Percentiles rank a stretch among this genome's conserved stretches.
phyloP scores from a whole-genome alignment of 1,140 invertebrate species.

The Drosophila novamexicana region DNA sequence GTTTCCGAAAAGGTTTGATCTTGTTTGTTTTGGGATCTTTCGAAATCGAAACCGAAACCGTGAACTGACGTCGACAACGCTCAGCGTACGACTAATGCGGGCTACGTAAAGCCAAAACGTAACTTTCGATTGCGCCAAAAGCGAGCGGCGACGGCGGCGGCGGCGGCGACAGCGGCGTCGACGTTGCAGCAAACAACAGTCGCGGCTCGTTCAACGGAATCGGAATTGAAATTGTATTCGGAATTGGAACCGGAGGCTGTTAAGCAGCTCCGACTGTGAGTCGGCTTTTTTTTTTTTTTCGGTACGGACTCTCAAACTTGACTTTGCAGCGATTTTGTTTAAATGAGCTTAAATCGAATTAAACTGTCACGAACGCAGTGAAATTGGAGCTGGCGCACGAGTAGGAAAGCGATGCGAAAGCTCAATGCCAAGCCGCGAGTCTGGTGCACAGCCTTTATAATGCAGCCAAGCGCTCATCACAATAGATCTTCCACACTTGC shows the following conservation, averaged over 20 bases:
- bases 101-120: conserved; percentile 76
- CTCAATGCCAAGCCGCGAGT: conserved; percentile 34
- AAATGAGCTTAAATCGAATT: conserved; percentile 31
- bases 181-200: conserved; percentile 17
- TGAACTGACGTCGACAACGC: conserved; percentile 73
- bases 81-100: conserved; percentile 73
- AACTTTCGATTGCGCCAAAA: conserved; percentile 81
- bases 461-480: conserved; percentile 11
- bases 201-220: conserved; percentile 4
- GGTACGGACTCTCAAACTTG: neutral
- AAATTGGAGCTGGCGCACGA: conserved; percentile 19
- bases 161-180: conserved; percentile 3
- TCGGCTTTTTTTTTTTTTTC: neutral
- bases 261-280: conserved; percentile 6
- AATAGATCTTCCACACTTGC: too few relatives aligned
- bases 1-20: neutral
- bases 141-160: conserved; percentile 20
- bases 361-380: conserved; percentile 11
- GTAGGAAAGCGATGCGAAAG: conserved; percentile 35
- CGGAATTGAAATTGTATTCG: conserved; percentile 41
- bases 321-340: conserved; percentile 9
- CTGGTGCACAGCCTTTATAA: neutral
- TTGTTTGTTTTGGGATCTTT: conserved; percentile 19
- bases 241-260: conserved; percentile 43
- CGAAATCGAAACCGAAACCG: conserved; percentile 41